Conservation (phyloP, 2,888 invertebrate genomes). For the Phengaris arion region DNA sequence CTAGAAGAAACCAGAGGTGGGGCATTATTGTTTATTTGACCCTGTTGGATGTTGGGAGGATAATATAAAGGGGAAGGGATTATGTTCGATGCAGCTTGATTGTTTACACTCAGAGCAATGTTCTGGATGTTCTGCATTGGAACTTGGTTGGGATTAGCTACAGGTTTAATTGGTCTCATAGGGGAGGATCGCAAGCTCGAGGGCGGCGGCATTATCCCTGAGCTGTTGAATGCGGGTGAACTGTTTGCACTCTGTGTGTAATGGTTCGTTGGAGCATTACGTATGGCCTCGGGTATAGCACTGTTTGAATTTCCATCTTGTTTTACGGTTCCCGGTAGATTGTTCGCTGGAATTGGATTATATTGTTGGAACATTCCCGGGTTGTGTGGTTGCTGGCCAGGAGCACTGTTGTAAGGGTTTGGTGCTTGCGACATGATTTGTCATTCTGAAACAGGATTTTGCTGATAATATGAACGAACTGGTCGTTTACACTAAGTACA, state of each 20-base stretch:
- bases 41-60: constrained; percentile 51
- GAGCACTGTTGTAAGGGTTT: constrained; percentile 61
- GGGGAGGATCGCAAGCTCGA: constrained; percentile 57
- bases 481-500: not conserved
- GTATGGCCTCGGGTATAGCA: constrained; percentile 45
- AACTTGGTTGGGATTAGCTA: constrained; percentile 44
- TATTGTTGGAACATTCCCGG: constrained; percentile 54
- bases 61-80: constrained; percentile 54
- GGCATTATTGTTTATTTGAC: constrained; percentile 69
- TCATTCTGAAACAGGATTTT: constrained; percentile 64
- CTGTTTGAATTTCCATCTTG: constrained; percentile 68
- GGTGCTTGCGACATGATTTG: constrained; percentile 72
- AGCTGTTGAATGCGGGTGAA: constrained; percentile 70
- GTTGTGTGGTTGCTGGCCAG: constrained; percentile 57
- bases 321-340: constrained; percentile 61
- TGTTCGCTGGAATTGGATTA: constrained; percentile 56
- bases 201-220: constrained; percentile 54
- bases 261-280: constrained; percentile 56
- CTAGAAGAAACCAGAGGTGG: constrained; percentile 70
- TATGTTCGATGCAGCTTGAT: constrained; percentile 47
- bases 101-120: constrained; percentile 50
- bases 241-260: constrained; percentile 64
- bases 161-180: constrained; percentile 46
- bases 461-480: constrained; percentile 30
- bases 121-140: constrained; percentile 50